phyloP scores from a whole-genome alignment of 2,888 invertebrate species.

The Thelaira solivaga region DNA sequence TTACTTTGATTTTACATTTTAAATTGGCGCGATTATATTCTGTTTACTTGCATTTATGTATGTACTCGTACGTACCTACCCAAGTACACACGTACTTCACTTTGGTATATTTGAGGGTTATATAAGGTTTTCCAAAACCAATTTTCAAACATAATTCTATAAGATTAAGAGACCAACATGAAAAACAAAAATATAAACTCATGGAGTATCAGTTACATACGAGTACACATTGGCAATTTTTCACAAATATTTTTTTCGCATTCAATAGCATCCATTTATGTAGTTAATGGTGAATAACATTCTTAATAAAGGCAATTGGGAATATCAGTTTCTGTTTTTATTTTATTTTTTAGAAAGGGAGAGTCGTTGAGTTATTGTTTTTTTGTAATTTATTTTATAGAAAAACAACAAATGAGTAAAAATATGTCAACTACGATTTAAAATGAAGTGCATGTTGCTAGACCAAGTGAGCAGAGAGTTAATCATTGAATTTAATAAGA shows the following conservation, averaged over 20 bases:
- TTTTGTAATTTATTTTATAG: constrained; percentile 38
- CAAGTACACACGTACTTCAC: too few relatives aligned
- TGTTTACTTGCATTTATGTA: neutral
- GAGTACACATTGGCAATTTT: constrained; percentile 53
- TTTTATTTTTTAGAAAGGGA: neutral
- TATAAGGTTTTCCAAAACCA: constrained; percentile 40
- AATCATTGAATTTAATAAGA: constrained; percentile 31
- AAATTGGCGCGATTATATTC: constrained; percentile 62
- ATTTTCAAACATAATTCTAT: constrained; percentile 57
- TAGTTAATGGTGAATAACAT: neutral
- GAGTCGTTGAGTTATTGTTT: constrained; percentile 37
- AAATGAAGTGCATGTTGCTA: constrained; percentile 49
- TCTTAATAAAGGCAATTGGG: constrained; percentile 33
- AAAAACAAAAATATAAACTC: constrained; percentile 7
- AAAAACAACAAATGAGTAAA: neutral
- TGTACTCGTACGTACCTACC: neutral
- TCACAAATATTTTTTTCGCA: constrained; percentile 10
- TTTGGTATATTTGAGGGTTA: constrained; percentile 35
- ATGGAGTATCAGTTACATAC: constrained; percentile 54
- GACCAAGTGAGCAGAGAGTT: constrained; percentile 22
- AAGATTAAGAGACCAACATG: constrained; percentile 24
- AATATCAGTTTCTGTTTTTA: neutral
- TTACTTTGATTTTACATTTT: constrained; percentile 74
- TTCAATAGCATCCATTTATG: neutral
- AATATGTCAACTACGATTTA: constrained; percentile 48